A percentile compares a stretch with the other conserved stretches of the same genome.
Evolutionary conservation across 2,113 vertebrate genomes (phyloP).

Genomic region (Microcebus griseorufus): DNA sequence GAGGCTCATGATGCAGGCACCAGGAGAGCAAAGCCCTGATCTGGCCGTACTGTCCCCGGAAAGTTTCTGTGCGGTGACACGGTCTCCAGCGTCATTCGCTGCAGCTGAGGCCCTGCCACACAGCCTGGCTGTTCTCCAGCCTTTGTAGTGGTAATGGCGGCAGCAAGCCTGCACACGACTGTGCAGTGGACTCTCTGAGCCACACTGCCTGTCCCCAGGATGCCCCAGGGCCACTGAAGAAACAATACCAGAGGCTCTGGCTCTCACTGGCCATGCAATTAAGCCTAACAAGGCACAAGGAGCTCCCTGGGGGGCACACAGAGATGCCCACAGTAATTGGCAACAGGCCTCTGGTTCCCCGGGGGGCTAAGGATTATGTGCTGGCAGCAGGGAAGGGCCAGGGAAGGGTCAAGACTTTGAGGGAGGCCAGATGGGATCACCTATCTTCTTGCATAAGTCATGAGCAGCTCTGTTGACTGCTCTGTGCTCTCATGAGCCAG

Average conservation of each 20-base stretch:
- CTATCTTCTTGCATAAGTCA: slow-evolving; percentile 57
- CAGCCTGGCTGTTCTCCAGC: neutral
- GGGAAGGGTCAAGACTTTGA: slow-evolving; percentile 49
- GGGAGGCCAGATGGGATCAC: slow-evolving; percentile 54
- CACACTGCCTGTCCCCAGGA: neutral
- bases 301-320: neutral
- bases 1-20: neutral
- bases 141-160: neutral
- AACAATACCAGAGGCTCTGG: slow-evolving; percentile 13
- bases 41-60: neutral
- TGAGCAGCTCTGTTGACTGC: neutral
- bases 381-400: slow-evolving; percentile 29
- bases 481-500: neutral
- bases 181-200: neutral
- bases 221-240: neutral
- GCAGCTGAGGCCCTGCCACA: neutral
- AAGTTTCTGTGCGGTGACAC: neutral
- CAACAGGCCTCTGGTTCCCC: slow-evolving; percentile 39
- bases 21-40: neutral
- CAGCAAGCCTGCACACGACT: neutral
- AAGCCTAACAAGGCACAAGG: slow-evolving; percentile 67
- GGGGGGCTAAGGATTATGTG: slow-evolving; percentile 15
- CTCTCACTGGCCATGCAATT: slow-evolving; percentile 35
- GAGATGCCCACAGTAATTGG: slow-evolving; percentile 59
- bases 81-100: neutral